Base-by-base conservation (phyloP, 2,888 invertebrate species). In the Archips crataeganus region DNA sequence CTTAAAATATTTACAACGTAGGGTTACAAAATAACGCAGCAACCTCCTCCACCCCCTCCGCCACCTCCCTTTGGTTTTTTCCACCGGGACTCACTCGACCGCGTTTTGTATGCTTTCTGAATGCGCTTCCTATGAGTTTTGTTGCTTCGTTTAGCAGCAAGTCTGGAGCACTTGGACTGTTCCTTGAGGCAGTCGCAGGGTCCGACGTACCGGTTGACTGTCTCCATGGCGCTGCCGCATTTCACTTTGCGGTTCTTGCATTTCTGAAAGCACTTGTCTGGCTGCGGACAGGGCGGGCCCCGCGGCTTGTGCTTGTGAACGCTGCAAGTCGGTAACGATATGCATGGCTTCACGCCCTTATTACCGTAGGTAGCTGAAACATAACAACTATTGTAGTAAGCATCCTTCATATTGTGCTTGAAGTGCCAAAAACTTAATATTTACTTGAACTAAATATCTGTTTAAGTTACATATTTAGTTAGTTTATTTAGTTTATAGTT, bases 271-370 rank as follows among this genome's bases (percentile, higher is more conserved):
- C 93, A 94, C 75, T 87, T 82, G 72, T 92, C 90, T 51, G 91
- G 93, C n/a, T 86, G 73, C 11, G 89, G 86, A 74, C 93, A 93
- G 4, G 92, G 90, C 23, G 89, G 81, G 49, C 90, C 87, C 51
- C 89, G 85, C 2, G 91, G 93, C 76, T 91, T 85, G 76, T 91
- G 92, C 66, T 78, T 88, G 82, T 92, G 93, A 13, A 79, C 82
- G 76, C 88, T 89, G 82, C 93, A 93, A 78, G 88, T 82, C 57
- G 93, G 90, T 57, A 85, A 90, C 62, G 93, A 91, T 70, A 89
- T 80, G 78, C 93, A 93, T 61, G 92, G 89, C 81, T 91, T 92
- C 74, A 89, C 51, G 80, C 87, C 83, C 74, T 85, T 87, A 51
- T 76, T 78, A 32, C 85, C 83, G 78, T 89, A 87, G 69, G 81